These are phyloP conservation scores for Strigops habroptila DNA, from an alignment of 2,113 vertebrate species.

Conservation along the genomic window DNA sequence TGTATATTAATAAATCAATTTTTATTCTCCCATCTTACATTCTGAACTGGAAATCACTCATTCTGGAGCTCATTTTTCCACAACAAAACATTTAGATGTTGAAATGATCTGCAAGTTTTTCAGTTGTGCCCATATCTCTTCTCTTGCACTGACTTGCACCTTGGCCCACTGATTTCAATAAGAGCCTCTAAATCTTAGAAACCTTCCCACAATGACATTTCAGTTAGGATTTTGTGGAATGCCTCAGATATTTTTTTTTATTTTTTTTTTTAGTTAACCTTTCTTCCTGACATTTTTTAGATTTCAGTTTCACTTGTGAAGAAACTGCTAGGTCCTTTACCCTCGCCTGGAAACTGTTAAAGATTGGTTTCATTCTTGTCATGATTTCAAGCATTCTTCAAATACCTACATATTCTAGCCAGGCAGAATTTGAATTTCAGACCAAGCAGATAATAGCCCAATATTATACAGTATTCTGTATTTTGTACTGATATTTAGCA, in stretches of 20 bases:
- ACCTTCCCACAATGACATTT: background rate
- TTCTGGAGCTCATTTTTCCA: background rate
- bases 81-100: background rate
- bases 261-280: background rate
- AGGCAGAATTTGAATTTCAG: background rate
- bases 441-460: background rate
- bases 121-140: background rate
- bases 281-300: background rate
- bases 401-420: background rate
- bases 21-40: background rate
- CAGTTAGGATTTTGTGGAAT: background rate
- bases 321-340: background rate
- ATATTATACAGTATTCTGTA: background rate
- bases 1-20: background rate
- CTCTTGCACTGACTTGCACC: background rate
- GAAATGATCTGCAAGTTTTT: background rate
- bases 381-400: background rate
- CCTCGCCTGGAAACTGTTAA: background rate
- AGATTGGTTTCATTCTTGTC: background rate
- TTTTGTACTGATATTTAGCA: background rate
- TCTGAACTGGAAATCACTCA: background rate
- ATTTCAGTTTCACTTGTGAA: background rate
- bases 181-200: background rate
- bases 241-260: accelerated
- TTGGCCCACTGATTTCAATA: background rate